Conservation (phyloP, 2,888 invertebrate species). For the Spicauda simplicius region DNA sequence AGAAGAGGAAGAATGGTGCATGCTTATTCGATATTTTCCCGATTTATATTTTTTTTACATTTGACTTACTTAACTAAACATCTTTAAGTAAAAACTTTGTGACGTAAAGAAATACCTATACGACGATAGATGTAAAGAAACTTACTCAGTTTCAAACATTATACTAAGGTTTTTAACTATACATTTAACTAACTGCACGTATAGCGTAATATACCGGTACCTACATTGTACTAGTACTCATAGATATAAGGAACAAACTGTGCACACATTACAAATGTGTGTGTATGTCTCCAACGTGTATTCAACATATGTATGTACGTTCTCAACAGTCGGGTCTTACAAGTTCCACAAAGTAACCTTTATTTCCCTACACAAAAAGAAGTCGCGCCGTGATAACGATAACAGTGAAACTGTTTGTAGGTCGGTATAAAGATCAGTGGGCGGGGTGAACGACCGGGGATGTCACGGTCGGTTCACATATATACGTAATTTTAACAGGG, state of each 20-base stretch:
- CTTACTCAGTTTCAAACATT: no score
- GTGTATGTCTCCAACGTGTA: background rate
- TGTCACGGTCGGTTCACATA: conserved; percentile 69
- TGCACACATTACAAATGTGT: background rate
- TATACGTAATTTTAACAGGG: conserved; percentile 29
- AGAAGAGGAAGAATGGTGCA: no score
- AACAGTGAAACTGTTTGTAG: conserved; percentile 59
- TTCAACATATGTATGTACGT: background rate
- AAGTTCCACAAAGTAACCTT: conserved; percentile 13
- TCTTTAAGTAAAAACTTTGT: no score
- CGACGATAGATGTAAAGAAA: no score
- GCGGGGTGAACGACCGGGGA: conserved; percentile 71
- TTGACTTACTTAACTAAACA: no score
- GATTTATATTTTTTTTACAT: no score
- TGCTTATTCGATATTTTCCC: no score
- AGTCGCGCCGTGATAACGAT: conserved; percentile 43
- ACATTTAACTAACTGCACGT: background rate
- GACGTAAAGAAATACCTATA: no score
- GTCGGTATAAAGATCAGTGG: conserved; percentile 66
- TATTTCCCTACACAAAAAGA: conserved; percentile 24
- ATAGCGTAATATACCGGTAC: background rate
- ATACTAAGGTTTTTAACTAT: no score
- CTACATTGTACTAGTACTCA: background rate
- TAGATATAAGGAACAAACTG: background rate
- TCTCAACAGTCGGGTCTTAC: background rate